phyloP scores from a whole-genome alignment of 2,888 invertebrate genomes.

The Tenthredo scrophulariae region DNA sequence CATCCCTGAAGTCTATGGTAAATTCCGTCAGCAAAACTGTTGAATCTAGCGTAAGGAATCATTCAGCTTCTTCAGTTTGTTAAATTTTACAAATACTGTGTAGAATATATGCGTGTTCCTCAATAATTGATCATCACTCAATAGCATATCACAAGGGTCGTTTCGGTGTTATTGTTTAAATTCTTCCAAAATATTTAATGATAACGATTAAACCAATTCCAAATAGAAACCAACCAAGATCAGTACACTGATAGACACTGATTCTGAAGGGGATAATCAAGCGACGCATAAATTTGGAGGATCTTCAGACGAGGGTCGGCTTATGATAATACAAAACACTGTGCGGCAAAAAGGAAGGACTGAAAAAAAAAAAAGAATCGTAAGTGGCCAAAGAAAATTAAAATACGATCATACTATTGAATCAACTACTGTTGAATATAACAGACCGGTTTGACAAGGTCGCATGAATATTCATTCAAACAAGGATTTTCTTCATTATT shows the following conservation, averaged over 20 bases:
- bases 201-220: constrained; percentile 45
- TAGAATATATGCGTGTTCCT: not conserved
- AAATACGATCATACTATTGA: not conserved
- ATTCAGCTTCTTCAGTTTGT: not conserved
- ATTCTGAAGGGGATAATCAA: constrained; percentile 62
- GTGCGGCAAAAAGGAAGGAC: constrained; percentile 6
- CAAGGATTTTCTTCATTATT: not conserved
- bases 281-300: not conserved
- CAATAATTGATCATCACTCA: not conserved
- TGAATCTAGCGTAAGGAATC: not conserved
- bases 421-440: constrained; percentile 28
- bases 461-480: not conserved
- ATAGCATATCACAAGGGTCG: not conserved
- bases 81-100: not conserved
- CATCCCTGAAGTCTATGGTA: not conserved
- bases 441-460: not conserved
- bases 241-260: constrained; percentile 64
- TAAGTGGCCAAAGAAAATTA: not conserved
- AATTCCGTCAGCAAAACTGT: not conserved
- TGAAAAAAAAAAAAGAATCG: constrained; percentile 24
- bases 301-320: constrained; percentile 20
- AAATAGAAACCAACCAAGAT: constrained; percentile 60
- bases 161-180: not conserved
- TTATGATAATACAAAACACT: not conserved
- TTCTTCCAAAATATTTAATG: not conserved